These are phyloP conservation scores for Epizoanthus scotinus DNA, from an alignment of 92 coral and sea anemone genomes.

Conservation along the genomic window DNA sequence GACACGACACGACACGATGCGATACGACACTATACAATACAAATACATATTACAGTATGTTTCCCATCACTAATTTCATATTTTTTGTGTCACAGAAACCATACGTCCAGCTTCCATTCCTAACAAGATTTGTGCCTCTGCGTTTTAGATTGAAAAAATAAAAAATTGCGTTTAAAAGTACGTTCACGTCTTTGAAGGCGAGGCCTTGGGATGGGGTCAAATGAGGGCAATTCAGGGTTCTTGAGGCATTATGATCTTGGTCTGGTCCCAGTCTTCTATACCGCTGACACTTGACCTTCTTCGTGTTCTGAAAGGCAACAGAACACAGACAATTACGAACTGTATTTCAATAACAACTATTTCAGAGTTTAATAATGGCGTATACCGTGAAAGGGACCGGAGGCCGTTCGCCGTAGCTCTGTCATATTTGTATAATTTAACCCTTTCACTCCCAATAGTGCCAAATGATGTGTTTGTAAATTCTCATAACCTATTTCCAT, in stretches of 20 bases:
- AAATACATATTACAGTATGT: too few relatives aligned
- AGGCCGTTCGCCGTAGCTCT: too few relatives aligned
- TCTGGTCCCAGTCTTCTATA: slow-evolving; percentile 35
- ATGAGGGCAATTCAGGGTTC: not conserved
- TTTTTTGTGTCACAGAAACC: not conserved
- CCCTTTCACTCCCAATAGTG: too few relatives aligned
- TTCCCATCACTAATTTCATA: too few relatives aligned
- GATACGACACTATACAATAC: too few relatives aligned
- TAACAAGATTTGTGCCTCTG: not conserved
- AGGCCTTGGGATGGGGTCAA: not conserved
- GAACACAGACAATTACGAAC: not conserved
- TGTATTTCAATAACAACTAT: not conserved
- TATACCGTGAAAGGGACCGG: too few relatives aligned
- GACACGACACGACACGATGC: too few relatives aligned
- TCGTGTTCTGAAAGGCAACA: slow-evolving; percentile 45
- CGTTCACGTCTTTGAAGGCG: not conserved
- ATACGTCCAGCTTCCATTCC: too few relatives aligned
- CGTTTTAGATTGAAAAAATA: not conserved
- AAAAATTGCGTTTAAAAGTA: not conserved
- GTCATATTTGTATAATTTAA: too few relatives aligned
- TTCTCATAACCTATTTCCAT: too few relatives aligned
- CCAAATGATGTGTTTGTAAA: too few relatives aligned
- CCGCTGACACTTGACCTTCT: slow-evolving; percentile 91
- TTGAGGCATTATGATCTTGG: not conserved
- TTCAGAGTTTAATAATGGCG: too few relatives aligned